Evolutionary conservation across 1,140 invertebrate genomes (phyloP).

Genomic region (Branchinecta lindahli): DNA sequence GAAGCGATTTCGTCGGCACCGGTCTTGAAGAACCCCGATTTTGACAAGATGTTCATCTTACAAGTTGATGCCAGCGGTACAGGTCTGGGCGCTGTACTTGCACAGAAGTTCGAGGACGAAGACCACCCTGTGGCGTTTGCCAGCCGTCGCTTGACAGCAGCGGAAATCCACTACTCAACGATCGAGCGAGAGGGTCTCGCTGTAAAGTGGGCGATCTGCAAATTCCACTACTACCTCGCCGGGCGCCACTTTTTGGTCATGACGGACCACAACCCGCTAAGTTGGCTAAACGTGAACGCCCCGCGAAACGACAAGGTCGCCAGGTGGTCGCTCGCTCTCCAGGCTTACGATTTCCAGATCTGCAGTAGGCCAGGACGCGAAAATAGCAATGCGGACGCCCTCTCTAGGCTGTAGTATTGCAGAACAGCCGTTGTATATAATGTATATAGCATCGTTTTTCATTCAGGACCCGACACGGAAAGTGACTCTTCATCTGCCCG

Average conservation of each 20-base stretch:
- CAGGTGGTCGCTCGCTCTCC: neutral
- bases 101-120: slow-evolving; percentile 26
- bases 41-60: slow-evolving; percentile 26
- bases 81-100: slow-evolving; percentile 28
- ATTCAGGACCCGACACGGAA: too few species aligned
- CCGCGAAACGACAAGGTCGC: neutral
- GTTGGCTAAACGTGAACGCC: neutral
- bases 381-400: neutral
- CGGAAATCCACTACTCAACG: slow-evolving; percentile 29
- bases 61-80: slow-evolving; percentile 29
- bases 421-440: too few species aligned
- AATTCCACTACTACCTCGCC: slow-evolving; percentile 29
- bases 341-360: neutral
- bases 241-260: too few species aligned
- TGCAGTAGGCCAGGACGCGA: neutral
- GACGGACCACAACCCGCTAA: neutral
- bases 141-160: slow-evolving; percentile 25
- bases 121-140: slow-evolving; percentile 34
- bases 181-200: slow-evolving; percentile 33
- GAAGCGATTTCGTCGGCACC: neutral
- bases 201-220: slow-evolving; percentile 28
- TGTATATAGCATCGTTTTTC: too few species aligned
- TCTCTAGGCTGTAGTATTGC: too few species aligned
- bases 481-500: too few species aligned
- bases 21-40: slow-evolving; percentile 22